phyloP scores from a whole-genome alignment of 2,888 invertebrate genomes.

The Pantelozetes paolii region DNA sequence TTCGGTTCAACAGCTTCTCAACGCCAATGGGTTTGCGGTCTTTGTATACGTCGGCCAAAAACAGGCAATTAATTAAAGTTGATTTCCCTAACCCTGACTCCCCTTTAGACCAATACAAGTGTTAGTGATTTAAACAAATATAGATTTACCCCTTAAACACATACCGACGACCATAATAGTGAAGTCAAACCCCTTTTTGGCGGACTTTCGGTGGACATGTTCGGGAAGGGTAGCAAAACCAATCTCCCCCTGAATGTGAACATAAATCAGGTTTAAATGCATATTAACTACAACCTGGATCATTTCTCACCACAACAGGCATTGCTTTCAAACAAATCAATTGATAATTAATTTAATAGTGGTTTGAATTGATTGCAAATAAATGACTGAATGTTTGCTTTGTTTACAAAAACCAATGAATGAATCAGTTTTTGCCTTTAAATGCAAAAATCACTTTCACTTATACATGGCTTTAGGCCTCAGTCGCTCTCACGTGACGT shows the following conservation, averaged over 20 bases:
- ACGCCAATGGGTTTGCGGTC: conserved; percentile 70
- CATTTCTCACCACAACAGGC: conserved; percentile 17
- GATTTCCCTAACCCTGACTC: conserved; percentile 92
- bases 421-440: neutral
- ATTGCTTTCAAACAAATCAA: neutral
- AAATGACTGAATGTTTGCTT: conserved; percentile 1
- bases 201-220: conserved; percentile 92
- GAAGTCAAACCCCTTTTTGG: conserved; percentile 93
- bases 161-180: conserved; percentile 86
- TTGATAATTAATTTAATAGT: neutral
- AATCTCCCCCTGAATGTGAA: conserved; percentile 57
- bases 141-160: conserved; percentile 46
- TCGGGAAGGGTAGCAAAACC: conserved; percentile 93
- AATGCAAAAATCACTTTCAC: neutral
- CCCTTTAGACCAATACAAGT: conserved; percentile 54
- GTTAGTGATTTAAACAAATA: conserved; percentile 15
- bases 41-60: conserved; percentile 86
- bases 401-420: conserved; percentile 4
- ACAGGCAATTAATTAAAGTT: conserved; percentile 87
- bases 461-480: too few species aligned
- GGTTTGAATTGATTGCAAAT: neutral
- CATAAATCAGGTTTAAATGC: neutral
- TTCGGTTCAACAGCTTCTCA: conserved; percentile 56
- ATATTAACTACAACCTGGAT: too few species aligned
- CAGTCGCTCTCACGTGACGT: too few species aligned